These are phyloP conservation scores for Rhabdophis nuchalis DNA, from an alignment of 2,797 vertebrate genomes.

Conservation along the genomic window DNA sequence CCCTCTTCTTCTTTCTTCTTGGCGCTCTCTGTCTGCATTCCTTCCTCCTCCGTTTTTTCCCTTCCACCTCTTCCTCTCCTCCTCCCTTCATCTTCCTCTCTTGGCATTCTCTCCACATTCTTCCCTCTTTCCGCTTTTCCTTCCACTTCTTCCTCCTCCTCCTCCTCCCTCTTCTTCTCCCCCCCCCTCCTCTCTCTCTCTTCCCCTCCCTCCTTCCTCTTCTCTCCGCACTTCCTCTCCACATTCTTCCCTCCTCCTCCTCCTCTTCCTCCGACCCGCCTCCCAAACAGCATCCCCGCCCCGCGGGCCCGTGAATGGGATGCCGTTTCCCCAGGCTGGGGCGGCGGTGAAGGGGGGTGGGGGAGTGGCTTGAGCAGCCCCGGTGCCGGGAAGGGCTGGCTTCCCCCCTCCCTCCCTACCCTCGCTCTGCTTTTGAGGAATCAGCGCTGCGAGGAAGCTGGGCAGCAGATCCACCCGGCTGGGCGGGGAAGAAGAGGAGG, in stretches of 20 bases:
- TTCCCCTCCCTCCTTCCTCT: neutral
- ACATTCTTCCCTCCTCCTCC: neutral
- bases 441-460: neutral
- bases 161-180: too few species aligned
- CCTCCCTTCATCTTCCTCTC: too few species aligned
- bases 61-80: too few species aligned
- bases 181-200: too few species aligned
- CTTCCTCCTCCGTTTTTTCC: conserved; percentile 10
- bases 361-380: neutral
- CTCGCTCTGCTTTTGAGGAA: conserved; percentile 35
- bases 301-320: neutral
- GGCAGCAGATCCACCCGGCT: neutral
- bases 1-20: too few species aligned
- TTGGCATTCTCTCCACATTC: neutral
- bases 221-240: neutral
- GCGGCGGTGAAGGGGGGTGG: fast-evolving
- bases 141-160: neutral
- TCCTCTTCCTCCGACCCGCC: neutral
- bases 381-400: neutral
- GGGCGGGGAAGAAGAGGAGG: neutral
- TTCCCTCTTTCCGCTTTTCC: neutral
- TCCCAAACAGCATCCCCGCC: neutral
- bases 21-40: too few species aligned
- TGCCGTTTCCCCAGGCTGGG: too few species aligned
- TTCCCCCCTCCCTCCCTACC: conserved; percentile 31